Conservation (phyloP, 1,140 invertebrate genomes). For the Drosophila nigrodunni region DNA sequence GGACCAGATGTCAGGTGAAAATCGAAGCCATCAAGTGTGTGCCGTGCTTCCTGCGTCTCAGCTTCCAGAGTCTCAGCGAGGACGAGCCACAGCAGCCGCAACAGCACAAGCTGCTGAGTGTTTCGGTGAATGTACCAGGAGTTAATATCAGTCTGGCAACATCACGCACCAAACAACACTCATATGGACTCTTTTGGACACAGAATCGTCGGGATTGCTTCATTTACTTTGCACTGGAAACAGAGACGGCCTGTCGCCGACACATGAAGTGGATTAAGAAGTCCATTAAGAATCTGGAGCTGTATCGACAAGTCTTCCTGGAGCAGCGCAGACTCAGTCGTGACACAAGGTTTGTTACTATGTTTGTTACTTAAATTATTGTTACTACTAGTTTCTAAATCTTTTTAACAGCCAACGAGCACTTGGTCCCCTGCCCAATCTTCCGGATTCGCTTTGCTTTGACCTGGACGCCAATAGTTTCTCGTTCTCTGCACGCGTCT, state of each 20-base stretch:
- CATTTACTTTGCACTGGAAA: conserved; percentile 81
- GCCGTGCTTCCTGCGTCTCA: conserved; percentile 78
- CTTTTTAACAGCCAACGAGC: conserved; percentile 26
- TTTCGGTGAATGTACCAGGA: conserved; percentile 80
- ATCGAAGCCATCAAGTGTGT: conserved; percentile 84
- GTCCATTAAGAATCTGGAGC: conserved; percentile 82
- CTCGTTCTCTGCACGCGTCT: conserved; percentile 67
- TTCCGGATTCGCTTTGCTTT: conserved; percentile 63
- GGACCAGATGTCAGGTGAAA: conserved; percentile 81
- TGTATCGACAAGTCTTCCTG: conserved; percentile 75
- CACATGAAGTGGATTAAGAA: conserved; percentile 85
- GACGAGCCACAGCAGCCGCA: conserved; percentile 24
- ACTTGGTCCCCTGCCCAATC: conserved; percentile 69
- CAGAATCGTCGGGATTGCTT: conserved; percentile 81
- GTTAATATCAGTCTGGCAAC: conserved; percentile 71
- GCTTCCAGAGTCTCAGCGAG: conserved; percentile 48
- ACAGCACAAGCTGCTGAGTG: conserved; percentile 45
- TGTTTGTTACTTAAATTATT: neutral
- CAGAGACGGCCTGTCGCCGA: conserved; percentile 62
- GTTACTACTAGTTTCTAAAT: neutral
- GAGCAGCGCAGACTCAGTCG: conserved; percentile 73
- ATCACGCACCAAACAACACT: conserved; percentile 77
- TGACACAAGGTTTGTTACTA: conserved; percentile 41
- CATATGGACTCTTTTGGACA: conserved; percentile 82
- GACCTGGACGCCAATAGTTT: conserved; percentile 56